These are phyloP conservation scores for Oreotrochilus melanogaster DNA, from an alignment of 2,113 vertebrate genomes.

Conservation along the genomic window DNA sequence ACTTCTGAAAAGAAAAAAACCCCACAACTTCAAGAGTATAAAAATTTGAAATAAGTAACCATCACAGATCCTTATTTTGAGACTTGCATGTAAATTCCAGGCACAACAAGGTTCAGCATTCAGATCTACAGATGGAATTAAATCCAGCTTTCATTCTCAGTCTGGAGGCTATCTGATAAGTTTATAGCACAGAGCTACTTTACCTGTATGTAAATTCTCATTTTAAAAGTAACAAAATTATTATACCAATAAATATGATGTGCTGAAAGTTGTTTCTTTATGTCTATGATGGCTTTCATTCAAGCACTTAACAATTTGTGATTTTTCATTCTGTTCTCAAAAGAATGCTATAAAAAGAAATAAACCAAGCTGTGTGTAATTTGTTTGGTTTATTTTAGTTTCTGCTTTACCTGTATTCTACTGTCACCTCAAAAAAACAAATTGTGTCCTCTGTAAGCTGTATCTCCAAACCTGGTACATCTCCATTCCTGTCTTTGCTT, in stretches of 20 bases:
- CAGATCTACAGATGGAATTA: neutral
- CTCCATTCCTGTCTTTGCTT: slow-evolving; percentile 66
- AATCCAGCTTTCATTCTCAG: neutral
- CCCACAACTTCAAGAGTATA: neutral
- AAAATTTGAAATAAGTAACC: neutral
- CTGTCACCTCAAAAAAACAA: slow-evolving; percentile 89
- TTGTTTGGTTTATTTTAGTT: neutral
- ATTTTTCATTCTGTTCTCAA: neutral
- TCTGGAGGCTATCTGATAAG: neutral
- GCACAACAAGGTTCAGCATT: neutral
- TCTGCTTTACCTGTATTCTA: slow-evolving; percentile 87
- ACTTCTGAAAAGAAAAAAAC: neutral
- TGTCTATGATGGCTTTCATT: neutral
- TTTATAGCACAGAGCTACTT: neutral
- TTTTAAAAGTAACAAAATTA: neutral
- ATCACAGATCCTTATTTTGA: neutral
- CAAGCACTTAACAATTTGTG: neutral
- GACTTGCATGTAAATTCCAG: neutral
- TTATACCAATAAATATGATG: neutral
- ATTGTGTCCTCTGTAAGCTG: slow-evolving; percentile 86
- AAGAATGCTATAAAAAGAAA: neutral
- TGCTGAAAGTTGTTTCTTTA: neutral
- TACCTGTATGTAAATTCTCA: neutral
- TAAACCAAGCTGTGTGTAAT: neutral
- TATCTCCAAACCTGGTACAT: slow-evolving; percentile 79